A percentile compares a stretch with the other conserved stretches of the same genome.
phyloP scores from a whole-genome alignment of 2,888 invertebrate genomes.

The Melanostoma mellinum region DNA sequence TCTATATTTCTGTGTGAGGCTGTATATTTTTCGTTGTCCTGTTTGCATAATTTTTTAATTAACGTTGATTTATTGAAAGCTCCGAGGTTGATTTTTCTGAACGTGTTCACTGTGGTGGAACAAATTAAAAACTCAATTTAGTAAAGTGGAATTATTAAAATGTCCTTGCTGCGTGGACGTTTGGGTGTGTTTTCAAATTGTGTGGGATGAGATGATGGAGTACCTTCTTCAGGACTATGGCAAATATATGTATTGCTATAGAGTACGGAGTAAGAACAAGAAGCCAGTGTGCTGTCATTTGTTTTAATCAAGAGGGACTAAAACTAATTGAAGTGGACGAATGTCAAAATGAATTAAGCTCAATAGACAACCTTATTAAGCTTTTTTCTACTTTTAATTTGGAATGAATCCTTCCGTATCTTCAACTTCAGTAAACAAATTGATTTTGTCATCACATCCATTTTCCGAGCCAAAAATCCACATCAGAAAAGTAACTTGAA shows the following conservation, averaged over 20 bases:
- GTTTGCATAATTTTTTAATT: conserved; percentile 73
- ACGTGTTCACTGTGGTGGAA: conserved; percentile 65
- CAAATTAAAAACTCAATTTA: conserved; percentile 72
- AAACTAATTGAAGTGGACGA: conserved; percentile 38
- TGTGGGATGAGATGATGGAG: conserved; percentile 8
- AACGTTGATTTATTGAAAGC: conserved; percentile 69
- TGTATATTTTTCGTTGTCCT: conserved; percentile 56
- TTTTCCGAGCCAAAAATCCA: no score
- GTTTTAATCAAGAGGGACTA: conserved; percentile 28
- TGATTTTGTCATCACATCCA: no score
- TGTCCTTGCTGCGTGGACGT: conserved; percentile 48
- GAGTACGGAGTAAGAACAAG: background rate
- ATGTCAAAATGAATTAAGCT: conserved; percentile 42
- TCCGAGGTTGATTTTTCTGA: conserved; percentile 63
- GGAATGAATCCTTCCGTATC: conserved; percentile 1
- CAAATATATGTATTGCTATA: background rate
- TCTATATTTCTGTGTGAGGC: conserved; percentile 13
- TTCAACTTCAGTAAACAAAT: no score
- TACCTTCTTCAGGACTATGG: background rate
- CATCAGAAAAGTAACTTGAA: no score
- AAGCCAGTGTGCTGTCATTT: conserved; percentile 26
- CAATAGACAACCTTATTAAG: conserved; percentile 40
- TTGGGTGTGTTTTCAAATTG: conserved; percentile 8
- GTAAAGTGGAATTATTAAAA: conserved; percentile 70
- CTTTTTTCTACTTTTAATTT: conserved; percentile 48